Evolutionary conservation across 1,140 invertebrate species (phyloP).

Genomic region (Nixonia krombeini): DNA sequence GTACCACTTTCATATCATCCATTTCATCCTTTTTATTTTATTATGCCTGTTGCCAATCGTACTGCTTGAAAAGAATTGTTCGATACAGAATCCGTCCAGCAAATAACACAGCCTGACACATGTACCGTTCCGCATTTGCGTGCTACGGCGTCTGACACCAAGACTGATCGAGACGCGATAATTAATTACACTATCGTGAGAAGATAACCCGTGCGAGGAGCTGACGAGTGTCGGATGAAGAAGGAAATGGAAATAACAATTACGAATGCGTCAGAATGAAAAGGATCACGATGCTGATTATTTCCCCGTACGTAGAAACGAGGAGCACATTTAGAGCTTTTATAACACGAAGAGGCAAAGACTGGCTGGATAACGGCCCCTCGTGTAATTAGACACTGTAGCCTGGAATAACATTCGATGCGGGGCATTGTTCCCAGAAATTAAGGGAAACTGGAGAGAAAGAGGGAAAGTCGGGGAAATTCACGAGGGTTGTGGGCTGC

Average conservation of each 20-base stretch:
- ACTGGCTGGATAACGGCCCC: slow-evolving; percentile 17
- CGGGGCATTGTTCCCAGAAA: slow-evolving; percentile 65
- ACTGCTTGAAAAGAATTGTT: background rate
- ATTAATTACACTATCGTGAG: slow-evolving; percentile 14
- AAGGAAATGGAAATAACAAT: too few species aligned
- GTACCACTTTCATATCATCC: slow-evolving; percentile 8
- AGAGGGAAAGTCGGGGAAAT: slow-evolving; percentile 53
- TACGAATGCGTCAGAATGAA: too few species aligned
- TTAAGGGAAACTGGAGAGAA: slow-evolving; percentile 67
- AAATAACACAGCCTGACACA: background rate
- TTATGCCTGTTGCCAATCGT: background rate
- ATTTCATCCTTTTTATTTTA: slow-evolving; percentile 8
- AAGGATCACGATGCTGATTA: too few species aligned
- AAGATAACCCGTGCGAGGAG: too few species aligned
- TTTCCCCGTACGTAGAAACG: too few species aligned
- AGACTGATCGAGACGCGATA: background rate
- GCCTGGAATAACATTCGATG: slow-evolving; percentile 62
- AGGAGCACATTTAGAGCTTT: background rate
- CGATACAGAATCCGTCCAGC: background rate
- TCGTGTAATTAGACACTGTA: slow-evolving; percentile 70
- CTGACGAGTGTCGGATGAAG: too few species aligned
- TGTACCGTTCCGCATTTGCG: slow-evolving; percentile 16
- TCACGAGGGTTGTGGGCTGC: slow-evolving; percentile 47
- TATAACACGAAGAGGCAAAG: too few species aligned
- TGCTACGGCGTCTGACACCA: background rate